Conservation (phyloP, 2,797 vertebrate genomes). For the Naso thynnoides region DNA sequence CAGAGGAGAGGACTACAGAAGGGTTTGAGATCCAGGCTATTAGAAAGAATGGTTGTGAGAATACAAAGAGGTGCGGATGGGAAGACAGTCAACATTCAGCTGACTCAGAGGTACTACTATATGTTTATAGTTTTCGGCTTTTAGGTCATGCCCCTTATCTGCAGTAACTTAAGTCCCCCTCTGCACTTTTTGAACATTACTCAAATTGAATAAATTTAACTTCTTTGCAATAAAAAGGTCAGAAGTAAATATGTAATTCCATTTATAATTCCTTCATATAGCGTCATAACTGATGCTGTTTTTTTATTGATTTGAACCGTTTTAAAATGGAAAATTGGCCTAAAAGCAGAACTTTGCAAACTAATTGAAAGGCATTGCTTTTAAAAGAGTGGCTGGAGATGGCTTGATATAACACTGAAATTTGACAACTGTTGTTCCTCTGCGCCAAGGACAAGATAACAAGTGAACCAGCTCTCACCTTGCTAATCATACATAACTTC, state of each 20-base stretch:
- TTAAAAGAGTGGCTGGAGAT: not conserved
- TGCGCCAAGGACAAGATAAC: slow-evolving; percentile 16
- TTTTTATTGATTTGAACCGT: not conserved
- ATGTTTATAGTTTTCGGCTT: slow-evolving; percentile 36
- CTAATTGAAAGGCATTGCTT: not conserved
- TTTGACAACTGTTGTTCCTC: not conserved
- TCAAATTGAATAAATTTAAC: not conserved
- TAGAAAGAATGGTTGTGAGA: slow-evolving; percentile 17
- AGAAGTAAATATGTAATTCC: not conserved
- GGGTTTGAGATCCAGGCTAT: slow-evolving; percentile 6
- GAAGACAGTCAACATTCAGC: not conserved
- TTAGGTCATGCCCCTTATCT: slow-evolving; percentile 34
- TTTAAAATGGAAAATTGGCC: not conserved
- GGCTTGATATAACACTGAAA: not conserved
- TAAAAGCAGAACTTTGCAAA: not conserved
- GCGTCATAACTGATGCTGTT: not conserved
- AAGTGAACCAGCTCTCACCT: slow-evolving; percentile 7
- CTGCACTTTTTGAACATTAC: not conserved
- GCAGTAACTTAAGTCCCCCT: slow-evolving; percentile 22
- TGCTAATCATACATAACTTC: slow-evolving; percentile 15
- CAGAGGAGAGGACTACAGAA: not conserved
- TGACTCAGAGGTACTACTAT: slow-evolving; percentile 39
- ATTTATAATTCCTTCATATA: not conserved
- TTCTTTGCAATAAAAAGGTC: not conserved
- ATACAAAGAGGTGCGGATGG: slow-evolving; percentile 10